phyloP scores from a whole-genome alignment of 2,113 vertebrate species.

The Nibea coibor region DNA sequence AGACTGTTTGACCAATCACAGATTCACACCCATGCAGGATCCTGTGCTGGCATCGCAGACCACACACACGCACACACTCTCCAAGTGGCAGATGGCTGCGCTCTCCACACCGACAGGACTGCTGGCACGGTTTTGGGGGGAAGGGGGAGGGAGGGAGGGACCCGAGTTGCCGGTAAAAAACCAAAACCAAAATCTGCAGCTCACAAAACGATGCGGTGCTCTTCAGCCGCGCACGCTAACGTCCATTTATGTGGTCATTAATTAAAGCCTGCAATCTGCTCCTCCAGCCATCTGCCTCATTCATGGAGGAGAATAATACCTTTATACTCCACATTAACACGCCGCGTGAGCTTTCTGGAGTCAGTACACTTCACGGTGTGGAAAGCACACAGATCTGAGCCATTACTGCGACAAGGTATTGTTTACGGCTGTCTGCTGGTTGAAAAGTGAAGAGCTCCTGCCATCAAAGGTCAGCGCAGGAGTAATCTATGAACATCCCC shows the following conservation, averaged over 20 bases:
- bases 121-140: slow-evolving; percentile 53
- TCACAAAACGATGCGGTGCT: slow-evolving; percentile 23
- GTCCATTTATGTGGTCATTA: slow-evolving; percentile 48
- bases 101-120: slow-evolving; percentile 53
- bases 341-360: background rate
- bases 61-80: slow-evolving; percentile 5
- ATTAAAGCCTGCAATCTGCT: slow-evolving; percentile 55
- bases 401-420: slow-evolving; percentile 1
- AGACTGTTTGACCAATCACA: slow-evolving; percentile 20
- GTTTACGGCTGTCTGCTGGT: slow-evolving; percentile 42
- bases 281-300: slow-evolving; percentile 44
- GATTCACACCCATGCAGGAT: slow-evolving; percentile 9
- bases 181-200: slow-evolving; percentile 37
- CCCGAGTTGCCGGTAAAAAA: slow-evolving; percentile 31
- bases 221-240: slow-evolving; percentile 38
- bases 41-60: slow-evolving; percentile 40
- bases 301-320: slow-evolving; percentile 20
- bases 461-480: slow-evolving; percentile 46
- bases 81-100: slow-evolving; percentile 71
- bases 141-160: slow-evolving; percentile 26
- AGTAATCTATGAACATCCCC: slow-evolving; percentile 62
- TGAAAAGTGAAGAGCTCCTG: slow-evolving; percentile 27
- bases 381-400: slow-evolving; percentile 2
- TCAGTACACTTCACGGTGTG: background rate
- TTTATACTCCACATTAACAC: slow-evolving; percentile 20